These are phyloP conservation scores for Morbakka virulenta DNA, from an alignment of 30 jellyfish, hydroid and myxozoan genomes.

Conservation along the genomic window DNA sequence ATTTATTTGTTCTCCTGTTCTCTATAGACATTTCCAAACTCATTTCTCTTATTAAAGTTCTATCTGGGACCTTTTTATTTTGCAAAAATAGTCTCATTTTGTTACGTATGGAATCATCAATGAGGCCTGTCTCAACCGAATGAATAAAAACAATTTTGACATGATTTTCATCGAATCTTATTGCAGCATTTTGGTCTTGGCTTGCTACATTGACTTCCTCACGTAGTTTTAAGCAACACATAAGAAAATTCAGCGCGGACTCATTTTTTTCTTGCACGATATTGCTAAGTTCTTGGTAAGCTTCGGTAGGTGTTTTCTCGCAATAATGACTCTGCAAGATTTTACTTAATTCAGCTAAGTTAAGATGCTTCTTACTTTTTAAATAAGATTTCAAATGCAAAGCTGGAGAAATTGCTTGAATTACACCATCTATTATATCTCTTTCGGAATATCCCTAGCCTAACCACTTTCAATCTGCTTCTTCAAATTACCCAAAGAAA, in stretches of 20 bases:
- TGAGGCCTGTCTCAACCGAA: conserved; percentile 36
- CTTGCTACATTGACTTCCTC: conserved; percentile 23
- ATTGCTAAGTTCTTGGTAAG: conserved; percentile 20
- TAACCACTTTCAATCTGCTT: conserved; percentile 32
- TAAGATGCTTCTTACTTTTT: conserved; percentile 17
- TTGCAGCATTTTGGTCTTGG: conserved; percentile 18
- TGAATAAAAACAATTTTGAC: conserved; percentile 27
- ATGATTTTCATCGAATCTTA: conserved; percentile 12
- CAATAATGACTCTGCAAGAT: conserved; percentile 43
- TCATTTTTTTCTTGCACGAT: conserved; percentile 37
- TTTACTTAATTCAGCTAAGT: conserved; percentile 13
- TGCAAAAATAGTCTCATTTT: conserved; percentile 35
- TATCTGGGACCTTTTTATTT: conserved; percentile 16
- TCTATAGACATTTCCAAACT: no score
- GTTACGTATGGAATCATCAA: conserved; percentile 35
- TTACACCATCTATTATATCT: conserved; percentile 22
- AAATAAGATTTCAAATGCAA: conserved; percentile 33
- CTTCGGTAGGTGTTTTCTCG: conserved; percentile 37
- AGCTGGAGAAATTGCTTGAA: conserved; percentile 17
- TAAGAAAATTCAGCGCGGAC: conserved; percentile 23
- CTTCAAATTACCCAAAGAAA: conserved; percentile 12
- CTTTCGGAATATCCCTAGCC: conserved; percentile 19
- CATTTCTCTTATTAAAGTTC: conserved; percentile 23
- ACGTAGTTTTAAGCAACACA: conserved; percentile 17
- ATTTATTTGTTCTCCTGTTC: conserved; percentile 6